These are phyloP conservation scores for Sinonovacula constricta DNA, from an alignment of 1,140 invertebrate species.

Conservation along the genomic window DNA sequence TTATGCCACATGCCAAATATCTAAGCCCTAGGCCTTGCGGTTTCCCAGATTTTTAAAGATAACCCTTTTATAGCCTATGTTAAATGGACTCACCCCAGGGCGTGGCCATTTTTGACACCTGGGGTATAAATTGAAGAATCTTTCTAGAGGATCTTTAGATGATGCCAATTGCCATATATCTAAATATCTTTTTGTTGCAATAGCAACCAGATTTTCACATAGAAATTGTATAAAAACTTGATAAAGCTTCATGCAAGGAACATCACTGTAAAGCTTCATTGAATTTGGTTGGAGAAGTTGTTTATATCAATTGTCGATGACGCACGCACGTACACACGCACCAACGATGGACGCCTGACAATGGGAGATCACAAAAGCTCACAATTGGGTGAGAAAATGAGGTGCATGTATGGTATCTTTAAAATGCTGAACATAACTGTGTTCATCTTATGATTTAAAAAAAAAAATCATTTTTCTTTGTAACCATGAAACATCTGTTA, in stretches of 20 bases:
- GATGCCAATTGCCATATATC: neutral
- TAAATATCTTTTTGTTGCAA: neutral
- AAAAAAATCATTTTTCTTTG: too few relatives aligned
- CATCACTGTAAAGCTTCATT: neutral
- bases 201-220: neutral
- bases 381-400: too few relatives aligned
- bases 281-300: neutral
- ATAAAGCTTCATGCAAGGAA: neutral
- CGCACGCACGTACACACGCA: neutral
- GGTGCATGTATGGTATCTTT: too few relatives aligned
- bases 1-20: too few relatives aligned
- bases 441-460: too few relatives aligned
- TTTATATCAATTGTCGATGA: neutral
- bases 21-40: too few relatives aligned
- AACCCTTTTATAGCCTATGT: too few relatives aligned
- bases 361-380: neutral
- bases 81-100: too few relatives aligned
- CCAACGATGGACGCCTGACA: neutral
- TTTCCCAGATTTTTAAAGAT: too few relatives aligned
- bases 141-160: neutral
- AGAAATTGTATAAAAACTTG: neutral
- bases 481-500: too few relatives aligned
- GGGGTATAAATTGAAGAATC: neutral
- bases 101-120: neutral
- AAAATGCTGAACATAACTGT: too few relatives aligned